Evolutionary conservation across 2,888 invertebrate species (phyloP).

Genomic region (Alloplasta piceator): DNA sequence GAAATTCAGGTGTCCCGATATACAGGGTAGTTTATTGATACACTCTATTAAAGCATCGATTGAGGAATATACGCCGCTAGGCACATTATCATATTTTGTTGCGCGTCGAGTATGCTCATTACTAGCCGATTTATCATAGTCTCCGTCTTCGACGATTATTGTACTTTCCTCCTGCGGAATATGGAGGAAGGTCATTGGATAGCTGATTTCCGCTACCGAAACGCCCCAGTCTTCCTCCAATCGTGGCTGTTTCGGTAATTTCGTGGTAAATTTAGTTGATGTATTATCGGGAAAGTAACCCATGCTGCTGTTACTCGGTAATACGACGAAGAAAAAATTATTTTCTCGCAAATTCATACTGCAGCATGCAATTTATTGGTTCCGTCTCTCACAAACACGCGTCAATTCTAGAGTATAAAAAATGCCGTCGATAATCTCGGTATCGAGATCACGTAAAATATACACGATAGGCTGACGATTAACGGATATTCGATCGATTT

Average conservation of each 20-base stretch:
- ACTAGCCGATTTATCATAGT: background rate
- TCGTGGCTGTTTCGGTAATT: constrained; percentile 57
- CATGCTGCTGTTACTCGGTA: constrained; percentile 70
- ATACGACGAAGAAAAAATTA: constrained; percentile 69
- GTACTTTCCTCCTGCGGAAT: background rate
- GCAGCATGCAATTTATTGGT: background rate
- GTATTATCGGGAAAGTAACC: constrained; percentile 70
- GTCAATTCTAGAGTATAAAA: constrained; percentile 55
- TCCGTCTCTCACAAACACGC: constrained; percentile 3
- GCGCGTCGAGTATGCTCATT: background rate
- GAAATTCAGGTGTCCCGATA: background rate
- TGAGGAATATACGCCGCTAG: background rate
- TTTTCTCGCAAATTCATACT: background rate
- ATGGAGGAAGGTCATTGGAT: background rate
- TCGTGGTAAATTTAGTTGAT: constrained; percentile 69
- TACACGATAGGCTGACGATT: constrained; percentile 2
- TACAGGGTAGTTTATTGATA: background rate
- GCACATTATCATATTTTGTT: background rate
- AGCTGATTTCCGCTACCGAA: background rate
- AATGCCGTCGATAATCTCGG: constrained; percentile 19
- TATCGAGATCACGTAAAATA: background rate
- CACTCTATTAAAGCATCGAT: background rate
- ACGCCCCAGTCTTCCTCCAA: background rate
- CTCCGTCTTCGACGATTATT: background rate
- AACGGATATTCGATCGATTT: constrained; percentile 7